A percentile compares a stretch with the other conserved stretches of the same genome.
These are phyloP conservation scores for Vespertilio murinus DNA, from an alignment of 2,797 vertebrate species.

Conservation along the genomic window DNA sequence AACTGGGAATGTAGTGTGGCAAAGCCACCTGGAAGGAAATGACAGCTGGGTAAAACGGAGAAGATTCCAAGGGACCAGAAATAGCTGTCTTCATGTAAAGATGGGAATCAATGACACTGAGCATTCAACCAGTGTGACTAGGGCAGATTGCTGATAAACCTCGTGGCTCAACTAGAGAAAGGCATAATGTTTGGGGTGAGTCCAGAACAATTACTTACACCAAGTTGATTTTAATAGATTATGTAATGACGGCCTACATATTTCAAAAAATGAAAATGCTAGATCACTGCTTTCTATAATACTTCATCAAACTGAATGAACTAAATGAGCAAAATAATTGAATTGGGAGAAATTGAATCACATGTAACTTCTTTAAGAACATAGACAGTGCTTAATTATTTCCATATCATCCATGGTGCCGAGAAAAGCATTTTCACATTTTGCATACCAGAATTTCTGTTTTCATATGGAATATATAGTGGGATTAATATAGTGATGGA, in stretches of 20 bases:
- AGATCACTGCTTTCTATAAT: slow-evolving; percentile 39
- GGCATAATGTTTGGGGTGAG: neutral
- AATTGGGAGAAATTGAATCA: slow-evolving; percentile 46
- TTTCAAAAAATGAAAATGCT: slow-evolving; percentile 30
- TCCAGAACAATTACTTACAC: slow-evolving; percentile 50
- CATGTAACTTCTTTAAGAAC: slow-evolving; percentile 50
- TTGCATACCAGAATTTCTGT: neutral
- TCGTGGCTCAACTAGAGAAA: neutral
- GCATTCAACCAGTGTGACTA: neutral
- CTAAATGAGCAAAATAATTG: slow-evolving; percentile 54
- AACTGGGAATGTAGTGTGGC: neutral
- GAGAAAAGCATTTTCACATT: slow-evolving; percentile 8
- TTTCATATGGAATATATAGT: neutral
- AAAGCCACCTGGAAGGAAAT: neutral
- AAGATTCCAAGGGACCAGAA: neutral
- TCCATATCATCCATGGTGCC: neutral
- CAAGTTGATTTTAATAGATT: slow-evolving; percentile 36
- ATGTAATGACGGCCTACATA: slow-evolving; percentile 23
- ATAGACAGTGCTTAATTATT: slow-evolving; percentile 47
- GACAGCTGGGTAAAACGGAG: neutral
- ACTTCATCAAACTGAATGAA: neutral
- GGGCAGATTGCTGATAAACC: neutral
- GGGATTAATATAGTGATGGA: neutral
- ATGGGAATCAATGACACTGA: neutral
- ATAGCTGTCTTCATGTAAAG: neutral